Base-by-base conservation (phyloP, 1,140 invertebrate species). In the Monomorium pharaonis region DNA sequence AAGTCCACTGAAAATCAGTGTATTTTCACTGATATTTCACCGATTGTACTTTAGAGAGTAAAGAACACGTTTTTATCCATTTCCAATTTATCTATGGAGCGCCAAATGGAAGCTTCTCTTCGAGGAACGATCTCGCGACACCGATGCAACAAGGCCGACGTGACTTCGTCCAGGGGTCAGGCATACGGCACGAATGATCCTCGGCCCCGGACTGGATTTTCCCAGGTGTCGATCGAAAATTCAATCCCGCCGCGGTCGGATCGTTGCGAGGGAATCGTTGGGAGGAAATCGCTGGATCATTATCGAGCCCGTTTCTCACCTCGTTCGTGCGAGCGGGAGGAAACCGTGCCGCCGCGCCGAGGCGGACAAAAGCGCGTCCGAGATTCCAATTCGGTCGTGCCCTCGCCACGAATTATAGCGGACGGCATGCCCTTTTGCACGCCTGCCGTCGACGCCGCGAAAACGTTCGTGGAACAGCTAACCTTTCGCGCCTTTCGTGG, bases 321-420 rank as follows among this genome's bases (percentile, higher is more conserved):
- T 90, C 51, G 72, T 88, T 86, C 84, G 60, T 76, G 77, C 70
- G 76, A 63, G 58, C 27, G 44, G n/a, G 49, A 80, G 83, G 58
- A 88, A 60, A 58, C 51, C 78, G 51, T 21, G 49, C 37, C 37
- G 14, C 16, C 7, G 86, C 37, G 14, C 16, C 7, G 86, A 78
- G 84, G 67, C 88, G 87, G 88, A 89, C 88, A 86, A 89, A 89
- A 89, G 87, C 88, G 87, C 87, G 87, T 89, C 86, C 87, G 58
- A 74, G 85, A 90, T 90, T 90, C 89, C 89, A 83, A 90, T 90
- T 90, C 88, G 88, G 81, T 88, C 89, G 88, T 90, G 86, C 65
- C 63, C 49, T 42, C 54, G 87, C 85, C 27, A 86, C 76, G 88
- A 90, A 90, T 90, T 90, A 90, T 83, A 81, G 85, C 85, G 88